These are phyloP conservation scores for Benitochromis conjunctus DNA, from an alignment of 2,113 vertebrate genomes.

Conservation along the genomic window DNA sequence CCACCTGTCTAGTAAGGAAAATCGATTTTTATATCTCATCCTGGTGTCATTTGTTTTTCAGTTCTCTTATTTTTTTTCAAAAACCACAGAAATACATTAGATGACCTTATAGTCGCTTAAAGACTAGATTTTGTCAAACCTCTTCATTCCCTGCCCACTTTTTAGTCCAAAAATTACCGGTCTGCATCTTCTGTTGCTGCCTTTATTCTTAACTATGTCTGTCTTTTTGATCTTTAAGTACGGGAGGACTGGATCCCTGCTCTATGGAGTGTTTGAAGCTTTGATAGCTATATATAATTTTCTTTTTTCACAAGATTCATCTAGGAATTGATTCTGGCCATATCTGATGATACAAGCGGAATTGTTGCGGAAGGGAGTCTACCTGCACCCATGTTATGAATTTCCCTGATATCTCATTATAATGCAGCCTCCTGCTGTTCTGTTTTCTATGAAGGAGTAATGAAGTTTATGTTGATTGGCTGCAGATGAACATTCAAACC, in stretches of 20 bases:
- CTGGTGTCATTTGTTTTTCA: background rate
- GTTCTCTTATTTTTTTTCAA: background rate
- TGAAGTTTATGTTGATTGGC: background rate
- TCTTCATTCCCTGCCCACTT: background rate
- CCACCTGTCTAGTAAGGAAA: background rate
- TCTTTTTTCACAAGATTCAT: background rate
- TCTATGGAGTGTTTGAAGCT: background rate
- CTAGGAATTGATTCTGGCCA: background rate
- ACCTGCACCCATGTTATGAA: background rate
- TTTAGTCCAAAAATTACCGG: background rate
- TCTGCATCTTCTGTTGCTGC: background rate
- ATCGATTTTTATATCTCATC: background rate
- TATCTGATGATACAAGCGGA: background rate
- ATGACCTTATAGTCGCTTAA: background rate
- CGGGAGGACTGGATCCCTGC: background rate
- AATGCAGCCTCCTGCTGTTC: background rate
- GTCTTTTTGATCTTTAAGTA: background rate
- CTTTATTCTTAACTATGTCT: background rate
- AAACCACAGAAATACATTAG: background rate
- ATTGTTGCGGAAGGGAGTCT: background rate
- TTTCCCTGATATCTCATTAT: background rate
- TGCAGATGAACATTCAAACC: background rate
- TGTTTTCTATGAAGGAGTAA: background rate
- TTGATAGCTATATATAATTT: background rate
- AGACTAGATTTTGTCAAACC: background rate